These are phyloP conservation scores for Megalops cyprinoides DNA, from an alignment of 2,797 vertebrate species.

Conservation along the genomic window DNA sequence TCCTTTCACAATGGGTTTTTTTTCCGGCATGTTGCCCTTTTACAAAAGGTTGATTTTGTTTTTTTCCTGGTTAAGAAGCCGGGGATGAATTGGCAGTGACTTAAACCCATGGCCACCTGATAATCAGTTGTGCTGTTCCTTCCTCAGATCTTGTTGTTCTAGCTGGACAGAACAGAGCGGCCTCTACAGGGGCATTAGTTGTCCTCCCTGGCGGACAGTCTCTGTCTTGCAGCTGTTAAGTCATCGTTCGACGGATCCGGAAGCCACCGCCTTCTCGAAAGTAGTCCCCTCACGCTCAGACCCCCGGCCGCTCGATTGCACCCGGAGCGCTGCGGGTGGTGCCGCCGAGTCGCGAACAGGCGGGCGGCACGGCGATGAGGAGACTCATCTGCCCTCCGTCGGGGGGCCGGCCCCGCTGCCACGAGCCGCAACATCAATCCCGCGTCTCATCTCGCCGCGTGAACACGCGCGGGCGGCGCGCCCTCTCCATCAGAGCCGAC, in stretches of 20 bases:
- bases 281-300: too few relatives aligned
- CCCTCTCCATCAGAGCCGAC: conserved; percentile 25
- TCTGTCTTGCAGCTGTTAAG: too few relatives aligned
- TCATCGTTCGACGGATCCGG: too few relatives aligned
- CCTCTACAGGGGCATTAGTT: background rate
- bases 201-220: background rate
- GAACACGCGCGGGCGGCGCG: background rate
- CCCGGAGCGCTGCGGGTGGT: too few relatives aligned
- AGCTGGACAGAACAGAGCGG: background rate
- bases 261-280: too few relatives aligned
- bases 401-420: background rate
- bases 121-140: background rate
- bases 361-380: background rate
- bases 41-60: too few relatives aligned
- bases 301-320: too few relatives aligned
- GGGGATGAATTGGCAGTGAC: background rate
- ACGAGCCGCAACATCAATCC: background rate
- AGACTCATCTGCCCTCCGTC: background rate
- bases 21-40: too few relatives aligned
- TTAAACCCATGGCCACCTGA: background rate
- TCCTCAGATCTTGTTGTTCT: background rate
- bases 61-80: too few relatives aligned
- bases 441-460: background rate
- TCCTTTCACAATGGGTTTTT: too few relatives aligned
- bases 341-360: background rate